Percentiles rank a stretch among this genome's conserved stretches.
These are phyloP conservation scores for Dinoponera quadriceps DNA, from an alignment of 1,140 invertebrate species.

Conservation along the genomic window DNA sequence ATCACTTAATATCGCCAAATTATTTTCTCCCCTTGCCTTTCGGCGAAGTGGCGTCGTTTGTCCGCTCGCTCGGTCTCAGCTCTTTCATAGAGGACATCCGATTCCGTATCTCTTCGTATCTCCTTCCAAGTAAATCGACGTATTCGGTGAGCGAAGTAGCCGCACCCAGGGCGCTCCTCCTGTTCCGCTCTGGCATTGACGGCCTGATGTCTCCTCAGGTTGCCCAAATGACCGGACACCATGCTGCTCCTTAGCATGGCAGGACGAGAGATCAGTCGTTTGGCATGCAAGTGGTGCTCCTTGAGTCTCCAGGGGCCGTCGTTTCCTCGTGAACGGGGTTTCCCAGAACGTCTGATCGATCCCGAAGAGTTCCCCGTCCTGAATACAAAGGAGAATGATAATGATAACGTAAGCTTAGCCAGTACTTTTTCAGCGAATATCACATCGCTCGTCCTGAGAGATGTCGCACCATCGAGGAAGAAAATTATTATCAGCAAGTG, in stretches of 20 bases:
- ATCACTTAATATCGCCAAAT: neutral
- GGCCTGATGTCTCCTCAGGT: neutral
- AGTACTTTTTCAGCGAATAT: no score
- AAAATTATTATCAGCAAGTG: no score
- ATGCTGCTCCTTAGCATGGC: constrained; percentile 48
- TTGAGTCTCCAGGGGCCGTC: neutral
- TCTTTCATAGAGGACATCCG: neutral
- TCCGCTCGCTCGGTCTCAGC: neutral
- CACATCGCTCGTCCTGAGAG: neutral
- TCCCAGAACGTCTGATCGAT: constrained; percentile 56
- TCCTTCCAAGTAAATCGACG: neutral
- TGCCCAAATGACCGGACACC: constrained; percentile 42
- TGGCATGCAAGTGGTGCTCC: constrained; percentile 41
- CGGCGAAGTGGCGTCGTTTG: neutral
- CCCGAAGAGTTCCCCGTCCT: constrained; percentile 56
- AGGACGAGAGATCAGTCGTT: neutral
- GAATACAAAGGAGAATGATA: neutral
- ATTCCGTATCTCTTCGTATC: constrained; percentile 1
- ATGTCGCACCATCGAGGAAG: neutral
- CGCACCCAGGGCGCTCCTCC: neutral
- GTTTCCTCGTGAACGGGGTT: constrained; percentile 26
- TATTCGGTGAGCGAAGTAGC: neutral
- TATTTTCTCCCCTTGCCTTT: neutral
- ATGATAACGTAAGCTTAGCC: no score
- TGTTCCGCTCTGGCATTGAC: neutral